A percentile compares a stretch with the other conserved stretches of the same genome.
phyloP scores from a whole-genome alignment of 1,140 invertebrate species.

The Drosophila jambulina region DNA sequence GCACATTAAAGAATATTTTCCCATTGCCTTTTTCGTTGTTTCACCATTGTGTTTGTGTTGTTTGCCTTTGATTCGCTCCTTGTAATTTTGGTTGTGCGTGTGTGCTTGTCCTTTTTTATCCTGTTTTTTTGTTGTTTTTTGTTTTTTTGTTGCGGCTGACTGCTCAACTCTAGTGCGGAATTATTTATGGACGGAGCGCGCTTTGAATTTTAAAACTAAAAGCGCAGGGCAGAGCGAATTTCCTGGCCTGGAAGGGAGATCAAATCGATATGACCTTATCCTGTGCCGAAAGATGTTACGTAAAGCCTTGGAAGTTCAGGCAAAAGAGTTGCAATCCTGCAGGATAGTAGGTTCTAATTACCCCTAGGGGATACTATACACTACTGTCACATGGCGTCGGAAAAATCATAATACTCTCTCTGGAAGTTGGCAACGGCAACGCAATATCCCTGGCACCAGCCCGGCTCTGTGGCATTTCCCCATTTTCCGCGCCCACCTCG shows the following conservation, averaged over 20 bases:
- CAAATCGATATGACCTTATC: conserved; percentile 1
- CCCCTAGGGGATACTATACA: neutral
- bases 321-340: neutral
- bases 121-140: neutral
- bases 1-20: conserved; percentile 80
- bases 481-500: conserved; percentile 4
- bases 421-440: neutral
- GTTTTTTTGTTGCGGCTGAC: conserved; percentile 17
- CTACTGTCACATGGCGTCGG: neutral
- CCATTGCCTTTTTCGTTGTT: conserved; percentile 59
- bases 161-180: conserved; percentile 46
- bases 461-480: neutral
- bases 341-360: neutral
- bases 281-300: neutral
- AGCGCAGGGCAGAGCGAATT: neutral
- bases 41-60: conserved; percentile 18
- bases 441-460: no score
- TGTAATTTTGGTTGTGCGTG: conserved; percentile 17
- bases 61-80: conserved; percentile 24
- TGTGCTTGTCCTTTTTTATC: neutral
- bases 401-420: neutral
- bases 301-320: neutral
- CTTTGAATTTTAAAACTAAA: conserved; percentile 60
- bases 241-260: neutral
- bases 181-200: conserved; percentile 61